These are phyloP conservation scores for Neodiprion pinetum DNA, from an alignment of 1,140 invertebrate genomes.

Conservation along the genomic window DNA sequence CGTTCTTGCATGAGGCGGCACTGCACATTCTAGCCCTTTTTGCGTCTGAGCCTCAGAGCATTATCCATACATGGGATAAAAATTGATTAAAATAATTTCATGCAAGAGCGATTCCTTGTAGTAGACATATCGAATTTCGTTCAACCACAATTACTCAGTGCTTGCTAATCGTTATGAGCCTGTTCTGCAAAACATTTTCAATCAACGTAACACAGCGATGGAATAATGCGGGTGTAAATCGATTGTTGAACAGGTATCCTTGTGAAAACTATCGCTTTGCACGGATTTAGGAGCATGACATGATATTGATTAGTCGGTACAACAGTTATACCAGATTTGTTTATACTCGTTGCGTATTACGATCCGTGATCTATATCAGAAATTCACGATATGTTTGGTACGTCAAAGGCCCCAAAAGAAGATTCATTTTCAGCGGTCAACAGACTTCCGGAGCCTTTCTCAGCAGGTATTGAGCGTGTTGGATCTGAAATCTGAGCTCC, in stretches of 20 bases:
- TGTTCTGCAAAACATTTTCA: neutral
- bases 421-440: too few species aligned
- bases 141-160: neutral
- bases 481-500: too few species aligned
- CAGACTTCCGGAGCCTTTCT: too few species aligned
- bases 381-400: too few species aligned
- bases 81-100: constrained; percentile 3
- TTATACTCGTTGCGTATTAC: too few species aligned
- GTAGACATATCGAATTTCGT: neutral
- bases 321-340: too few species aligned
- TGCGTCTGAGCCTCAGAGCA: neutral
- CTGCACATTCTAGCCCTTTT: neutral
- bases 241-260: neutral
- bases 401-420: too few species aligned
- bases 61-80: neutral
- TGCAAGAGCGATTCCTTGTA: neutral
- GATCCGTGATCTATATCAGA: too few species aligned
- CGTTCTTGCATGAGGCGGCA: neutral
- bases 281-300: neutral
- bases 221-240: neutral
- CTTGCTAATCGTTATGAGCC: neutral
- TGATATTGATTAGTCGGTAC: neutral
- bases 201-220: neutral
- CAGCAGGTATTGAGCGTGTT: too few species aligned
- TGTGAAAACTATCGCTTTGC: neutral